These are phyloP conservation scores for Drosophila sturtevanti DNA, from an alignment of 1,140 invertebrate genomes.

Conservation along the genomic window DNA sequence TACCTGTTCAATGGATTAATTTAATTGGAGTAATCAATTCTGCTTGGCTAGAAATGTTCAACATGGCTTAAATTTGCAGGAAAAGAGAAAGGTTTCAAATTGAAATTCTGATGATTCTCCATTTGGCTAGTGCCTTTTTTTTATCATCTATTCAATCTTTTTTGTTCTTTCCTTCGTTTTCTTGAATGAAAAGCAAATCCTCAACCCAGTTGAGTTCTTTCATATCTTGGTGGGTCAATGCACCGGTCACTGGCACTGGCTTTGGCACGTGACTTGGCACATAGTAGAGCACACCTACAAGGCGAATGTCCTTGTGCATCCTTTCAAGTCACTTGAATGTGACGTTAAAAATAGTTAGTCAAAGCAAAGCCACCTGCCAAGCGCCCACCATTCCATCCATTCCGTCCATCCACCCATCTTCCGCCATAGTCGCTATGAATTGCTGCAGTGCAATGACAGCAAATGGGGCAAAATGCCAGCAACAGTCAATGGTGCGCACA, in stretches of 20 bases:
- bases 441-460: slow-evolving; percentile 68
- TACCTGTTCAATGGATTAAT: no score
- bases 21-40: not conserved
- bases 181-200: slow-evolving; percentile 13
- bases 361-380: slow-evolving; percentile 38
- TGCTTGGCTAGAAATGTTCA: no score
- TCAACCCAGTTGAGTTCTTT: slow-evolving; percentile 26
- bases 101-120: not conserved
- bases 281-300: slow-evolving; percentile 29
- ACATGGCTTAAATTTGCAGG: not conserved
- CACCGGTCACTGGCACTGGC: slow-evolving; percentile 42
- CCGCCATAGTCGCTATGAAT: not conserved
- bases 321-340: slow-evolving; percentile 68
- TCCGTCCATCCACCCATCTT: not conserved
- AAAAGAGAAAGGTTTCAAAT: not conserved
- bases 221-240: slow-evolving; percentile 58
- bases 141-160: not conserved
- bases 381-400: no score
- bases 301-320: slow-evolving; percentile 66
- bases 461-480: slow-evolving; percentile 42
- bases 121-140: not conserved
- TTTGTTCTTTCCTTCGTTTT: not conserved
- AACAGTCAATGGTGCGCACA: slow-evolving; percentile 58
- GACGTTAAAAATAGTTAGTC: slow-evolving; percentile 49
- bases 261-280: slow-evolving; percentile 62